Evolutionary conservation across 2,888 invertebrate species (phyloP).

Genomic region (Steinernema hermaphroditum): DNA sequence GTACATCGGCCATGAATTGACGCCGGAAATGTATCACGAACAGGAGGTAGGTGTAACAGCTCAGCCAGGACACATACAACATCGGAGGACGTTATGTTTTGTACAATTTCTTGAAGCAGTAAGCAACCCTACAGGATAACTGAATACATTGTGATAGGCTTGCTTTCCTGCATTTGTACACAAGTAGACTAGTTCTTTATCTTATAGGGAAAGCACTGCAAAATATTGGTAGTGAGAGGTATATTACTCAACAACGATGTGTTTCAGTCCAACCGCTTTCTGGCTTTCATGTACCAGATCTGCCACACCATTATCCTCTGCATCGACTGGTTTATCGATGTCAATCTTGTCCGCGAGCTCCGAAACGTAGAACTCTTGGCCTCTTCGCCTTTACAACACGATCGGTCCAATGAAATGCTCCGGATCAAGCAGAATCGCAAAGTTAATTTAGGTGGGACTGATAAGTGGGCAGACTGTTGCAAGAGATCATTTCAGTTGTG

Average conservation of each 20-base stretch:
- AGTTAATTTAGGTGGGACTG: constrained; percentile 45
- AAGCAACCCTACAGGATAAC: no score
- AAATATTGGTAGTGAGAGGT: no score
- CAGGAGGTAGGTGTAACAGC: constrained; percentile 3
- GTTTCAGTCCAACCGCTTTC: constrained; percentile 78
- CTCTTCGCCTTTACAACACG: not conserved
- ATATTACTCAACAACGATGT: no score
- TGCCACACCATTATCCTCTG: constrained; percentile 86
- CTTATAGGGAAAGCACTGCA: no score
- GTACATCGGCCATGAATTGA: not conserved
- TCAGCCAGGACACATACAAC: no score
- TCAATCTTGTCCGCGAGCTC: constrained; percentile 73
- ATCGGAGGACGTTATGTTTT: no score
- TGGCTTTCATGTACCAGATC: constrained; percentile 82
- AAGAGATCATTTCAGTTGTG: constrained; percentile 45
- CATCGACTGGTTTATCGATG: constrained; percentile 85
- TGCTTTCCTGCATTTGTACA: no score
- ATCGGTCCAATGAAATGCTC: constrained; percentile 31
- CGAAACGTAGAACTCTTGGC: constrained; percentile 71
- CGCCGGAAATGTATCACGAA: not conserved
- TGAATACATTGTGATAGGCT: no score
- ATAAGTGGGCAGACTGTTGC: not conserved
- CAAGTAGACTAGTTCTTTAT: no score
- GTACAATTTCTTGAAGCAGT: no score
- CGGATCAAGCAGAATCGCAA: constrained; percentile 37